A percentile compares a stretch with the other conserved stretches of the same genome.
phyloP scores from a whole-genome alignment of 2,888 invertebrate genomes.

The Cylloceria caligata region DNA sequence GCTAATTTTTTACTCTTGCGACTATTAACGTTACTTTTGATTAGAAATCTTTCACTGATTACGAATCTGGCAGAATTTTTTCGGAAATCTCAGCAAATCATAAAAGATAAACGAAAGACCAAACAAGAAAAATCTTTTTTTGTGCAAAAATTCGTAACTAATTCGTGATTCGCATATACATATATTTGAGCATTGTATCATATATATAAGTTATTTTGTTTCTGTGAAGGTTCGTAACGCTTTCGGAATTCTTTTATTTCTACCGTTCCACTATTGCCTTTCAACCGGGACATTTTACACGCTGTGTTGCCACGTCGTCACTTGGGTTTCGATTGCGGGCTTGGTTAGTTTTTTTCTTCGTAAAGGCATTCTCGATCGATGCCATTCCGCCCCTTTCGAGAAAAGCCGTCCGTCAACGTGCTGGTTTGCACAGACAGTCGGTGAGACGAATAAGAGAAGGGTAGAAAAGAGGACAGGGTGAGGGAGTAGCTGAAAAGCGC shows the following conservation, averaged over 20 bases:
- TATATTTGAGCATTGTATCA: not conserved
- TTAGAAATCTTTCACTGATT: not conserved
- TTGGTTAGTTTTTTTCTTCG: slow-evolving; percentile 11
- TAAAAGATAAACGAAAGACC: not conserved
- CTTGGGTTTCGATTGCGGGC: slow-evolving; percentile 19
- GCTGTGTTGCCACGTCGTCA: slow-evolving; percentile 8
- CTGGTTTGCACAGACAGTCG: slow-evolving; percentile 44
- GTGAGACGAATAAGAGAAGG: slow-evolving; percentile 46
- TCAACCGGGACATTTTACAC: slow-evolving; percentile 6
- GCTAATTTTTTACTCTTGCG: not conserved
- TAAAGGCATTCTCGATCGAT: slow-evolving; percentile 44
- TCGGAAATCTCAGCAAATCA: not conserved
- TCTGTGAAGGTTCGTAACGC: slow-evolving; percentile 20
- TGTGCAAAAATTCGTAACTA: too few relatives aligned
- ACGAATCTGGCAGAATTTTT: not conserved
- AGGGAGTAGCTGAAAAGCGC: slow-evolving; percentile 54
- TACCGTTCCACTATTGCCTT: not conserved
- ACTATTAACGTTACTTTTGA: not conserved
- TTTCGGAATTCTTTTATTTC: slow-evolving; percentile 24
- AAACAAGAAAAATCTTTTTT: too few relatives aligned
- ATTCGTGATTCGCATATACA: not conserved
- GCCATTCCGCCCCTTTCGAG: slow-evolving; percentile 45
- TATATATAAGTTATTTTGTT: not conserved
- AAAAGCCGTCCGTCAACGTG: slow-evolving; percentile 58
- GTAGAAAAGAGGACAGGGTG: slow-evolving; percentile 13